phyloP scores from a whole-genome alignment of 64 coral and sea anemone genomes.

The Anthopleura sola region DNA sequence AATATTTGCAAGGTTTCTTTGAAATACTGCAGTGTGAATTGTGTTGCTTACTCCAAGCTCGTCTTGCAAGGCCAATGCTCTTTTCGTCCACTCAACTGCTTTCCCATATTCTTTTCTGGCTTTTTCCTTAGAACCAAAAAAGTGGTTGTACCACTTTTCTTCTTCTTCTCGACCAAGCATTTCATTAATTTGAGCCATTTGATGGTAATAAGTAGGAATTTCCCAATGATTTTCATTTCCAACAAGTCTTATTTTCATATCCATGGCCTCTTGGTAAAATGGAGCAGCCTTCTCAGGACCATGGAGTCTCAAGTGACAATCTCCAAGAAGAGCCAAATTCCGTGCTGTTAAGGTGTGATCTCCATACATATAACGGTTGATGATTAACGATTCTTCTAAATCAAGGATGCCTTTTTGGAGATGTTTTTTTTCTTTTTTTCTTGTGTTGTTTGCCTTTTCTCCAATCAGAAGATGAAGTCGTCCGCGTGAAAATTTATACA shows the following conservation, averaged over 20 bases:
- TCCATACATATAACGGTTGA: background rate
- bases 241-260: background rate
- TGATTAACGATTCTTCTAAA: background rate
- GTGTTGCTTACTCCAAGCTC: slow-evolving; percentile 26
- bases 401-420: background rate
- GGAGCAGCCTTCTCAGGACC: background rate
- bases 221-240: too few relatives aligned
- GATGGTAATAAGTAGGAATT: slow-evolving; percentile 22
- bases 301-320: background rate
- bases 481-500: background rate
- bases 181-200: slow-evolving; percentile 33
- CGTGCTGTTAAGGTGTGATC: background rate
- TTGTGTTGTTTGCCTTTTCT: background rate
- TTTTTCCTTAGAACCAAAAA: background rate
- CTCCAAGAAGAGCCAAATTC: background rate
- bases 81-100: slow-evolving; percentile 21
- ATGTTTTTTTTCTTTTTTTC: too few relatives aligned
- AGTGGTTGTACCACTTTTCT: background rate
- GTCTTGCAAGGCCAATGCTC: slow-evolving; percentile 20
- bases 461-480: background rate
- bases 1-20: slow-evolving; percentile 51
- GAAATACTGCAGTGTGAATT: slow-evolving; percentile 25
- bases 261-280: background rate
- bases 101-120: slow-evolving; percentile 3
- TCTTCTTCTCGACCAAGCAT: background rate